phyloP scores from a whole-genome alignment of 2,797 vertebrate species.

The Parambassis ranga region DNA sequence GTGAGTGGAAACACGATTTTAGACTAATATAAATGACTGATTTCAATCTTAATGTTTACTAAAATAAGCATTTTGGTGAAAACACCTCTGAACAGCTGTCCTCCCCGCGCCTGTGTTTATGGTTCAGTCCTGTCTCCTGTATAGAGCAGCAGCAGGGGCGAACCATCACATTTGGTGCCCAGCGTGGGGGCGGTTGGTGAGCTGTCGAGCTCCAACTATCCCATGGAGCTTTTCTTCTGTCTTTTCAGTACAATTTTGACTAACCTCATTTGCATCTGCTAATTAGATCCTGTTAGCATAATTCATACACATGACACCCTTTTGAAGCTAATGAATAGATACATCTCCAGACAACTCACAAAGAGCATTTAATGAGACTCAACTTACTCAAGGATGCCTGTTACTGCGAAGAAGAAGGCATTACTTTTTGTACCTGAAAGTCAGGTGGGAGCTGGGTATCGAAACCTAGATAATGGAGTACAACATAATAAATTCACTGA shows the following conservation, averaged over 20 bases:
- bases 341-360: conserved; percentile 85
- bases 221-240: conserved; percentile 87
- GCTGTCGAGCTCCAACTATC: conserved; percentile 86
- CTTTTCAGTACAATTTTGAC: conserved; percentile 83
- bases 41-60: neutral
- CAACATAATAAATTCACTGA: conserved; percentile 1
- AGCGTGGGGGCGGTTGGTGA: conserved; percentile 85
- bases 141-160: conserved; percentile 85
- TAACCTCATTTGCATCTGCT: conserved; percentile 89
- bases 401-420: conserved; percentile 42
- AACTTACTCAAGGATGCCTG: conserved; percentile 68
- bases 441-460: conserved; percentile 36
- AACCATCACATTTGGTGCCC: conserved; percentile 89
- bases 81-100: conserved; percentile 62
- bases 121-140: conserved; percentile 82
- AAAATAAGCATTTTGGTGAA: neutral
- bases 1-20: neutral
- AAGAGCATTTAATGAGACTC: conserved; percentile 81
- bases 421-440: conserved; percentile 51
- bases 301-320: conserved; percentile 89
- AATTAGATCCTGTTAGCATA: conserved; percentile 90
- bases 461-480: conserved; percentile 42
- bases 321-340: conserved; percentile 89
- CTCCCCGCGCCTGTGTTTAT: conserved; percentile 76
- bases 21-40: neutral